Percentiles rank a stretch among this genome's conserved stretches.
phyloP scores from a whole-genome alignment of 1,140 invertebrate genomes.

The Apis florea region DNA sequence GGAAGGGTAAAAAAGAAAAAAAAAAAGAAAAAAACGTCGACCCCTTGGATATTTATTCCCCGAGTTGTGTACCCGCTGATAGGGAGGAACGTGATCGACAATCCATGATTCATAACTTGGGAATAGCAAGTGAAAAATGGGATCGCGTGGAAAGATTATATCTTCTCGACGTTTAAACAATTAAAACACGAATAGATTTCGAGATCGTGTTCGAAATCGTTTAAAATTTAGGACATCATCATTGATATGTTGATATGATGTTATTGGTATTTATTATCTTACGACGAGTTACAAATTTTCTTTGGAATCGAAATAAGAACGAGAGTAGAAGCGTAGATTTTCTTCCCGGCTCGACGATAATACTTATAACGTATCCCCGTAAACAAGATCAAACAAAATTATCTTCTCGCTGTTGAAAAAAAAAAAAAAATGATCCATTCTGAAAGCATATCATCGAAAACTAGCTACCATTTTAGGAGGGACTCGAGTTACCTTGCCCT shows the following conservation, averaged over 20 bases:
- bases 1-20: not conserved
- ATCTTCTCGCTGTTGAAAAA: too few species aligned
- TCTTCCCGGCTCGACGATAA: too few species aligned
- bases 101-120: not conserved
- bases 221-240: too few species aligned
- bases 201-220: not conserved
- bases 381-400: too few species aligned
- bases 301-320: too few species aligned
- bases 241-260: too few species aligned
- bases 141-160: not conserved
- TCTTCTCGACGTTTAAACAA: too few species aligned
- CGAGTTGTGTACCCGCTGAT: not conserved
- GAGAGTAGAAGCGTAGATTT: too few species aligned
- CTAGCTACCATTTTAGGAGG: not conserved
- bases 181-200: not conserved
- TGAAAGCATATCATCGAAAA: not conserved
- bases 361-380: too few species aligned
- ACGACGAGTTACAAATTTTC: too few species aligned
- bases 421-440: not conserved
- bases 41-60: not conserved
- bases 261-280: too few species aligned
- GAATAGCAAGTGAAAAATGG: not conserved
- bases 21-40: too few species aligned
- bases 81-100: not conserved
- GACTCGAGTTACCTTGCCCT: not conserved